A percentile compares a stretch with the other conserved stretches of the same genome.
Evolutionary conservation across 2,113 vertebrate species (phyloP).

Genomic region (Sisor rabdophorus): DNA sequence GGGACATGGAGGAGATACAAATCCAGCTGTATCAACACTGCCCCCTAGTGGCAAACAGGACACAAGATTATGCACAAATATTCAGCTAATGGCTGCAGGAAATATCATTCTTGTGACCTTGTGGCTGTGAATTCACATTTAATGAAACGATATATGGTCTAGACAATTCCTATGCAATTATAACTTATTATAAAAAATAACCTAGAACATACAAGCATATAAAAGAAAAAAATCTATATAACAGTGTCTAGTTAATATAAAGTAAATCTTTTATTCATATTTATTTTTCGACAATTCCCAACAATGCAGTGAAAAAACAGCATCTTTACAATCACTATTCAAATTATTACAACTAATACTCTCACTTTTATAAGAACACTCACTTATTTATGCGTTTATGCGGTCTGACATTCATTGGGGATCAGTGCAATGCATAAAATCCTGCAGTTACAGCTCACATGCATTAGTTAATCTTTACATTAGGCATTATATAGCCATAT

Average conservation of each 20-base stretch:
- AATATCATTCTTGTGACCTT: slow-evolving; percentile 32
- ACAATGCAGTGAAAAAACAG: not conserved
- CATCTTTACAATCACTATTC: too few species aligned
- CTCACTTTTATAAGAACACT: not conserved
- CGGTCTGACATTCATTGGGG: not conserved
- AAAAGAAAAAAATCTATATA: not conserved
- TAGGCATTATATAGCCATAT: too few species aligned
- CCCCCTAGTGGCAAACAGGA: slow-evolving; percentile 26
- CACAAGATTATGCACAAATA: not conserved
- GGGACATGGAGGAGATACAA: not conserved
- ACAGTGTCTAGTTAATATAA: not conserved
- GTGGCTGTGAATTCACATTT: slow-evolving; percentile 5
- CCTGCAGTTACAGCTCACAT: too few species aligned
- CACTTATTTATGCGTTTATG: not conserved
- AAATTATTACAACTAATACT: not conserved
- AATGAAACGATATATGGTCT: not conserved
- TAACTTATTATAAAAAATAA: too few species aligned
- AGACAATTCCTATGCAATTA: not conserved
- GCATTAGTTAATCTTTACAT: too few species aligned
- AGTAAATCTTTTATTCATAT: not conserved
- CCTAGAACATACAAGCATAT: too few species aligned
- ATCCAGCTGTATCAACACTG: slow-evolving; percentile 24
- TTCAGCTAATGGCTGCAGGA: not conserved
- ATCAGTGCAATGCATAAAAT: not conserved
- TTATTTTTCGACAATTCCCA: not conserved